Evolutionary conservation across 2,888 invertebrate genomes (phyloP).

Genomic region (Drosophila suboccidentalis): DNA sequence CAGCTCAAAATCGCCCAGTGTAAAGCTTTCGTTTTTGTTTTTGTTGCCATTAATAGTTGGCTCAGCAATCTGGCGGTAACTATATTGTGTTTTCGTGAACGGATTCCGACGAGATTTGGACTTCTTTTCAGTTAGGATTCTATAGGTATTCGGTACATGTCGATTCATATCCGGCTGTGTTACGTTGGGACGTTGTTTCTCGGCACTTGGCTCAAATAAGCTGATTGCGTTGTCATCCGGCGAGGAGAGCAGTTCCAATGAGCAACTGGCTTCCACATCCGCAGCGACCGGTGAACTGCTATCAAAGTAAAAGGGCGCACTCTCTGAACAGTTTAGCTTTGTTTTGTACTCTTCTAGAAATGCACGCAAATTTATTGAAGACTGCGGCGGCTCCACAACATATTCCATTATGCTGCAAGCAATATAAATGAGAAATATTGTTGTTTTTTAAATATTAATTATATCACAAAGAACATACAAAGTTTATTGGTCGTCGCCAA

Average conservation of each 20-base stretch:
- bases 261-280: constrained; percentile 50
- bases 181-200: constrained; percentile 31
- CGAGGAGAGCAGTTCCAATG: constrained; percentile 41
- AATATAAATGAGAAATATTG: not conserved
- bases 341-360: constrained; percentile 67
- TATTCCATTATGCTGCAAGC: constrained; percentile 75
- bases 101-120: constrained; percentile 54
- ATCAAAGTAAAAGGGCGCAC: constrained; percentile 44
- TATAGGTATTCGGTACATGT: constrained; percentile 47
- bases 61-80: constrained; percentile 42
- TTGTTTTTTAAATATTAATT: not conserved
- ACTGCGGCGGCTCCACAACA: constrained; percentile 52
- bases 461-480: not conserved
- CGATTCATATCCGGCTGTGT: constrained; percentile 19
- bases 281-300: constrained; percentile 34
- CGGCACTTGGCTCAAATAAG: constrained; percentile 43
- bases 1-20: constrained; percentile 70
- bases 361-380: constrained; percentile 64
- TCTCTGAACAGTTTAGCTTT: constrained; percentile 35
- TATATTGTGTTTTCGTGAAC: constrained; percentile 71
- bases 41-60: constrained; percentile 2
- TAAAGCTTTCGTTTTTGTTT: not conserved
- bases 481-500: constrained; percentile 59
- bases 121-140: constrained; percentile 48
- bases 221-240: constrained; percentile 50